phyloP scores from a whole-genome alignment of 1,140 invertebrate genomes.

The Drosophila lacteicornis region DNA sequence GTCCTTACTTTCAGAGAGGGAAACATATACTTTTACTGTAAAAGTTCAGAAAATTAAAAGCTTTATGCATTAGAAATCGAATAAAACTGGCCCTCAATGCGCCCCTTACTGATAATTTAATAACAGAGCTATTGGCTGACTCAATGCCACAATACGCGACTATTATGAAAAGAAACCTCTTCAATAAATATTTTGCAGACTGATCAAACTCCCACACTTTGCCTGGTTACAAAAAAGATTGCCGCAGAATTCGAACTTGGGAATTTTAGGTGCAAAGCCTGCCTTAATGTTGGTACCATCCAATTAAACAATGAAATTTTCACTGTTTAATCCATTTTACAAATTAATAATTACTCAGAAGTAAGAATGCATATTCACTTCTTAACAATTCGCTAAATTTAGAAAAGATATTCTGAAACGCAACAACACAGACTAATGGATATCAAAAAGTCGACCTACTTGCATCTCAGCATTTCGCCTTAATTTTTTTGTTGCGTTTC shows the following conservation, averaged over 20 bases:
- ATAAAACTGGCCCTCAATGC: too few species aligned
- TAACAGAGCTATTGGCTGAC: too few species aligned
- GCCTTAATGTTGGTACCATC: too few species aligned
- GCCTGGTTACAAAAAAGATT: too few species aligned
- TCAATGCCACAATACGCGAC: too few species aligned
- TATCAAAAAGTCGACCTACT: slow-evolving; percentile 3
- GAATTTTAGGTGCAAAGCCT: not conserved
- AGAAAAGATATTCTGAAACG: not conserved
- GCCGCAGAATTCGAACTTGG: not conserved
- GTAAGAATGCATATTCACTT: too few species aligned
- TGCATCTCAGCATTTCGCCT: not conserved
- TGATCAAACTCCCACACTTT: too few species aligned
- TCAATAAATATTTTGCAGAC: not conserved
- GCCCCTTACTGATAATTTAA: too few species aligned
- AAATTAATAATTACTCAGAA: not conserved
- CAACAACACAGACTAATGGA: not conserved
- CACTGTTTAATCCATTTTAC: not conserved
- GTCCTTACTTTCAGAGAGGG: not conserved
- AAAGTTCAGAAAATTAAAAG: too few species aligned
- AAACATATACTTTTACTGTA: too few species aligned
- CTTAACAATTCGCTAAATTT: not conserved
- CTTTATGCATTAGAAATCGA: too few species aligned
- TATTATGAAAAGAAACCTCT: not conserved
- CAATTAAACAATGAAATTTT: too few species aligned
- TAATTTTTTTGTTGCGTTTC: slow-evolving; percentile 40